A percentile compares a stretch with the other conserved stretches of the same genome.
These are phyloP conservation scores for Cotesia vestalis DNA, from an alignment of 1,140 invertebrate genomes.

Conservation along the genomic window DNA sequence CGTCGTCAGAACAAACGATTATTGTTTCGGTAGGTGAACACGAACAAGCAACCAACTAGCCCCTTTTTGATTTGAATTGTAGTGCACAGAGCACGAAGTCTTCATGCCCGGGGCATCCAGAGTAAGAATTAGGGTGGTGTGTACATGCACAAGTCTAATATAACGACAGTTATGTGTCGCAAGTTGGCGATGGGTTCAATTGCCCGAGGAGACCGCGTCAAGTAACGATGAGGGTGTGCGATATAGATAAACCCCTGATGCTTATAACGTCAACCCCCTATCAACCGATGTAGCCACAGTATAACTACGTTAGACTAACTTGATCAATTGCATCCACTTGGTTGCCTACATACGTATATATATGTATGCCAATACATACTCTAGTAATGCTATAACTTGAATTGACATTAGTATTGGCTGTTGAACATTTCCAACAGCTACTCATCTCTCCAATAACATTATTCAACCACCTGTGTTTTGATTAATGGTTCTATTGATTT, in stretches of 20 bases:
- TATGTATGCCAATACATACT: background rate
- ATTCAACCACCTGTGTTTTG: background rate
- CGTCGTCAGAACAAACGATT: constrained; percentile 10
- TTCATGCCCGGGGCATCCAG: constrained; percentile 1
- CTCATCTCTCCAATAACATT: constrained; percentile 10
- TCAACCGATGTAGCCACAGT: constrained; percentile 34
- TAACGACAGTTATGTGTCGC: constrained; percentile 23
- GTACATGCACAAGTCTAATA: background rate
- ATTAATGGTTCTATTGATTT: background rate
- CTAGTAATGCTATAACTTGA: background rate
- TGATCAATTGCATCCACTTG: constrained; percentile 52
- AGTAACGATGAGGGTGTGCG: constrained; percentile 11
- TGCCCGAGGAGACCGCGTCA: constrained; percentile 48
- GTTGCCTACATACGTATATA: constrained; percentile 25
- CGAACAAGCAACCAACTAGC: constrained; percentile 6
- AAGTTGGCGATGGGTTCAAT: constrained; percentile 48
- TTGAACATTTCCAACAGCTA: constrained; percentile 23
- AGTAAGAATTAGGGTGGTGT: background rate
- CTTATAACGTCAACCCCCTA: constrained; percentile 44
- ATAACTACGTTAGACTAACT: constrained; percentile 56
- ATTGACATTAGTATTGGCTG: constrained; percentile 19
- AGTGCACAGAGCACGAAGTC: background rate
- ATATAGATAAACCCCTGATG: constrained; percentile 24
- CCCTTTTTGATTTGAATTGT: constrained; percentile 8
- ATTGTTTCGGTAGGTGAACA: constrained; percentile 29